Conservation (phyloP, 2,797 vertebrate species). For the Anniella stebbinsi region DNA sequence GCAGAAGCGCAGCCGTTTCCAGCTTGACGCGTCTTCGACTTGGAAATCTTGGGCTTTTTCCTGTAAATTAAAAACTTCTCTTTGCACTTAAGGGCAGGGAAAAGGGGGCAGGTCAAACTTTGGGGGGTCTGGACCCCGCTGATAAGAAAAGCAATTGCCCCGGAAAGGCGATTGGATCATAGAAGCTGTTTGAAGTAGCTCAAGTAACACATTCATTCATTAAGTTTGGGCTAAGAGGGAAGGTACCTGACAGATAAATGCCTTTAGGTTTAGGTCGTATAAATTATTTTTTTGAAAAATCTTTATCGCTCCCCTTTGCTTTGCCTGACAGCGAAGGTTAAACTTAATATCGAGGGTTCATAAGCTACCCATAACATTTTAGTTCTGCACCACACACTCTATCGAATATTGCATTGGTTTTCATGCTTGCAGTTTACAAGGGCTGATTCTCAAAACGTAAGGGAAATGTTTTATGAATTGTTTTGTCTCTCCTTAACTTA, state of each 20-base stretch:
- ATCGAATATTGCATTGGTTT: neutral
- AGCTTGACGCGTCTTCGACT: accelerated
- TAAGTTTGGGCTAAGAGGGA: neutral
- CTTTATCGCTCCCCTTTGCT: neutral
- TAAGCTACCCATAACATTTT: neutral
- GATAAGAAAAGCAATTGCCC: neutral
- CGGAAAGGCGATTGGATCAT: accelerated
- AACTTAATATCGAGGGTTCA: neutral
- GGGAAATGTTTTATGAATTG: neutral
- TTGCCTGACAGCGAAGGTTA: neutral
- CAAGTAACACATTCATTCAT: conserved; percentile 21
- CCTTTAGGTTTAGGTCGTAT: neutral
- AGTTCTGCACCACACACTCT: neutral
- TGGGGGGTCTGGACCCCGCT: neutral
- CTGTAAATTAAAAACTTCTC: neutral
- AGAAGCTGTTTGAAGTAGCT: neutral
- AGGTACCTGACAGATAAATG: neutral
- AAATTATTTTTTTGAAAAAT: neutral
- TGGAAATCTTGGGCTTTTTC: neutral
- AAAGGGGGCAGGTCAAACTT: neutral
- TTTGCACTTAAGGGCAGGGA: neutral
- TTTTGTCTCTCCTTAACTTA: neutral
- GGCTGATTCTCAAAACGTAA: no score
- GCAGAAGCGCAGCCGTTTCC: neutral
- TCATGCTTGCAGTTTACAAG: no score